These are phyloP conservation scores for Euwallacea similis DNA, from an alignment of 1,140 invertebrate species.

Conservation along the genomic window DNA sequence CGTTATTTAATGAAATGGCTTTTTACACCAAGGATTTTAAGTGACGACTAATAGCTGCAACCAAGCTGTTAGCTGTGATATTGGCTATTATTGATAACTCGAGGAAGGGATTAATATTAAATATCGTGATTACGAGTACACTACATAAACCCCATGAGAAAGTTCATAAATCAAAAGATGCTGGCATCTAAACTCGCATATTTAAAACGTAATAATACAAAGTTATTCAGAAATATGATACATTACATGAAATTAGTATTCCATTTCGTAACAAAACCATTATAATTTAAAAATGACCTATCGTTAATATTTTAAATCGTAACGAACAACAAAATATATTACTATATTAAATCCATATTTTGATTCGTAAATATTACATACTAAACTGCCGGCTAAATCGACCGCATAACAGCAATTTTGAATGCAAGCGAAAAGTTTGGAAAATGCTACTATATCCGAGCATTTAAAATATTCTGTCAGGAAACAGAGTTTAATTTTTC, in stretches of 20 bases:
- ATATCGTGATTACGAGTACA: neutral
- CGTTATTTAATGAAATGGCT: too few relatives aligned
- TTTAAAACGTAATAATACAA: conserved; percentile 35
- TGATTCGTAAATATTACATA: conserved; percentile 33
- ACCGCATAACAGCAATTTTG: too few relatives aligned
- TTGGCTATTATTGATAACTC: too few relatives aligned
- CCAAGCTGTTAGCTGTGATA: too few relatives aligned
- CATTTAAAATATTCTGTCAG: too few relatives aligned
- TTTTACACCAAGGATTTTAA: too few relatives aligned
- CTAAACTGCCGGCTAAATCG: conserved; percentile 7
- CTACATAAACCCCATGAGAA: neutral
- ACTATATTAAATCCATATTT: conserved; percentile 40
- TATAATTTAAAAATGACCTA: conserved; percentile 32
- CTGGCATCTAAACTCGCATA: conserved; percentile 14
- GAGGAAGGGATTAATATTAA: too few relatives aligned
- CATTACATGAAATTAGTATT: conserved; percentile 30
- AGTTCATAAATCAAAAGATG: neutral
- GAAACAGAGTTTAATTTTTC: too few relatives aligned
- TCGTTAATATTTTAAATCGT: conserved; percentile 36
- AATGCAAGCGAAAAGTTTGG: too few relatives aligned
- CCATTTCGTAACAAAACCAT: conserved; percentile 34
- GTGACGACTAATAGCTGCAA: too few relatives aligned
- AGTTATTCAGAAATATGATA: conserved; percentile 29
- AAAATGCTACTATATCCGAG: too few relatives aligned
- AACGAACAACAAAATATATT: conserved; percentile 40